Evolutionary conservation across 2,888 invertebrate genomes (phyloP).

Genomic region (Amorpha juglandis): DNA sequence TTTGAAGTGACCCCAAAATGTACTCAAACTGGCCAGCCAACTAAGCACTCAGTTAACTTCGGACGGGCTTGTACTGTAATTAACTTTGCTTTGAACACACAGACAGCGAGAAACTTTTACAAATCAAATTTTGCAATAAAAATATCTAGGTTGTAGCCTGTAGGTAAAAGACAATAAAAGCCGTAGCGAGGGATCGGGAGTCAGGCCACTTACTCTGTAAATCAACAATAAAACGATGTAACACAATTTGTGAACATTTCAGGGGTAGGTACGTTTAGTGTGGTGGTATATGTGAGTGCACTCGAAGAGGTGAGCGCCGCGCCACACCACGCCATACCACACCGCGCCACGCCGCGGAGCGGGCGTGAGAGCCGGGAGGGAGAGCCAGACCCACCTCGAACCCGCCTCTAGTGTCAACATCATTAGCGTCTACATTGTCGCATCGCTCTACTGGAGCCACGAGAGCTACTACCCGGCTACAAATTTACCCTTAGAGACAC

Average conservation of each 20-base stretch:
- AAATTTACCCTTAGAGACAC: constrained; percentile 37
- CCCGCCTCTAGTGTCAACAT: constrained; percentile 78
- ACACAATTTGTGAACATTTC: constrained; percentile 57
- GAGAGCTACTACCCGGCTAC: constrained; percentile 58
- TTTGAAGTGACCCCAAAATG: background rate
- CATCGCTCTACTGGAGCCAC: constrained; percentile 59
- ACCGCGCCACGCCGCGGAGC: constrained; percentile 33
- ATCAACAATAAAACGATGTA: constrained; percentile 47
- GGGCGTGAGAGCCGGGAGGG: constrained; percentile 38
- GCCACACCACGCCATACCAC: constrained; percentile 32
- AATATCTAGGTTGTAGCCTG: background rate
- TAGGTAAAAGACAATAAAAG: constrained; percentile 15
- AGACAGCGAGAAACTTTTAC: constrained; percentile 8
- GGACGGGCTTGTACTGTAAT: background rate
- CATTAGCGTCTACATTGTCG: constrained; percentile 71
- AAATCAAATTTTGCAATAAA: constrained; percentile 3
- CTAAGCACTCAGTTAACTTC: background rate
- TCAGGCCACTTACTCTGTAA: constrained; percentile 31
- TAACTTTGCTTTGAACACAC: constrained; percentile 8
- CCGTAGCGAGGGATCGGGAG: background rate
- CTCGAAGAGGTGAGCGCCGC: constrained; percentile 45
- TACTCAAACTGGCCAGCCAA: background rate
- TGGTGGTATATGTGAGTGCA: constrained; percentile 56
- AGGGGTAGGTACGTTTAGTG: constrained; percentile 58
- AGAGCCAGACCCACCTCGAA: constrained; percentile 56